Percentiles rank a stretch among this genome's conserved stretches.
Evolutionary conservation across 92 coral and sea anemone species (phyloP).

Genomic region (Siderastrea radians): DNA sequence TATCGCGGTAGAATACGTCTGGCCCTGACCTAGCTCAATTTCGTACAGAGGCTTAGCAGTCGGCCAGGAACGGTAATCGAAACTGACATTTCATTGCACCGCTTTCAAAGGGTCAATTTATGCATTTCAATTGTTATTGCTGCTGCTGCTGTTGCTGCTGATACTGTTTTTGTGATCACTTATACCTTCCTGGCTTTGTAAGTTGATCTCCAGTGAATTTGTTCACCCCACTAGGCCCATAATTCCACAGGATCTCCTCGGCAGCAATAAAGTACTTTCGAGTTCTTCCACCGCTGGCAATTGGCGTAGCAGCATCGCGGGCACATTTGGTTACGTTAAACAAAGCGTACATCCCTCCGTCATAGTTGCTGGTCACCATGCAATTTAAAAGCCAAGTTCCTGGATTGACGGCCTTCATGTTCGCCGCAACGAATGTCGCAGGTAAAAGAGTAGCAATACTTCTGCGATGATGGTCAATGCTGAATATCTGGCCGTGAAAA

Average conservation of each 20-base stretch:
- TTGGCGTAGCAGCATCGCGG: conserved; percentile 19
- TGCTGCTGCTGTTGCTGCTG: no score
- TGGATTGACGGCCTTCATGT: conserved; percentile 85
- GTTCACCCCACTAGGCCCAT: conserved; percentile 77
- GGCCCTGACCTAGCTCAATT: no score
- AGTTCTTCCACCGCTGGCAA: conserved; percentile 56
- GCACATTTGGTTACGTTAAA: conserved; percentile 69
- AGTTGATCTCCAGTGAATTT: conserved; percentile 55
- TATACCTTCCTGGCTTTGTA: conserved; percentile 57
- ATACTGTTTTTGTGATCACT: background rate
- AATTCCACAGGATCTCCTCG: conserved; percentile 78
- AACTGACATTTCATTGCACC: no score
- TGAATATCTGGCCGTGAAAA: conserved; percentile 80
- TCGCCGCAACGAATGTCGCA: conserved; percentile 84
- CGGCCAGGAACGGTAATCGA: no score
- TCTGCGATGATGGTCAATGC: conserved; percentile 72
- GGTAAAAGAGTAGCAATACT: conserved; percentile 84
- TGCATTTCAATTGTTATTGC: no score
- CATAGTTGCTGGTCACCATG: conserved; percentile 80
- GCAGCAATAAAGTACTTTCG: conserved; percentile 81
- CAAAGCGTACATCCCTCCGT: conserved; percentile 82
- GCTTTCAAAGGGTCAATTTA: no score
- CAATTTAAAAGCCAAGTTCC: conserved; percentile 95
- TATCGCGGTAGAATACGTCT: no score
- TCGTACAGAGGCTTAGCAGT: no score